phyloP scores from a whole-genome alignment of 2,797 vertebrate genomes.

The Miichthys miiuy region DNA sequence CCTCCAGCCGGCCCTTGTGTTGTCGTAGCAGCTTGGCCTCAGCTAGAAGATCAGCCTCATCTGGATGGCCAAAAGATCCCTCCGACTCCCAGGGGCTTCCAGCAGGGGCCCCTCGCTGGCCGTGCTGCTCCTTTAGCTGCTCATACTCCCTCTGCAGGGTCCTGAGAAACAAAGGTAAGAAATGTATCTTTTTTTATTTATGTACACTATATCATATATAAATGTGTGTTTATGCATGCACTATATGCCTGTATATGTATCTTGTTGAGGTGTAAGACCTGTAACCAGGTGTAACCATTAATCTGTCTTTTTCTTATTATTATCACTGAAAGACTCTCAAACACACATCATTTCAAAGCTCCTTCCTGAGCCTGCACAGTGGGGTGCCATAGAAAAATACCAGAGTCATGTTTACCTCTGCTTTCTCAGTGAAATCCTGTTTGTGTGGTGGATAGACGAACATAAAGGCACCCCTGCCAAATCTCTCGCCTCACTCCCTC shows the following conservation, averaged over 20 bases:
- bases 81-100: constrained; percentile 86
- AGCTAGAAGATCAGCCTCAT: constrained; percentile 95
- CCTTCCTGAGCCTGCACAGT: constrained; percentile 20
- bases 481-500: constrained; percentile 37
- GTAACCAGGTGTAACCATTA: constrained; percentile 9
- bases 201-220: neutral
- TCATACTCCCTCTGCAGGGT: constrained; percentile 93
- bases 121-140: constrained; percentile 94
- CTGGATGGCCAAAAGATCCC: constrained; percentile 73
- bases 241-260: no score
- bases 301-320: neutral
- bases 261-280: neutral
- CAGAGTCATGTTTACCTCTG: constrained; percentile 50
- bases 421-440: constrained; percentile 52
- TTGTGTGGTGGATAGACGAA: constrained; percentile 59
- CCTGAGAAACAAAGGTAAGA: constrained; percentile 72
- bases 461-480: constrained; percentile 47
- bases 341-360: constrained; percentile 13
- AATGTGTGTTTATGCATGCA: no score
- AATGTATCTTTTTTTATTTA: neutral
- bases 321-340: constrained; percentile 12
- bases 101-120: constrained; percentile 81
- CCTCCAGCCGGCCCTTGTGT: constrained; percentile 96
- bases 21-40: constrained; percentile 97
- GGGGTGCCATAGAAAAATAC: constrained; percentile 27